Percentiles rank a stretch among this genome's conserved stretches.
These are phyloP conservation scores for Torymus texanus DNA, from an alignment of 2,888 invertebrate genomes.

Conservation along the genomic window DNA sequence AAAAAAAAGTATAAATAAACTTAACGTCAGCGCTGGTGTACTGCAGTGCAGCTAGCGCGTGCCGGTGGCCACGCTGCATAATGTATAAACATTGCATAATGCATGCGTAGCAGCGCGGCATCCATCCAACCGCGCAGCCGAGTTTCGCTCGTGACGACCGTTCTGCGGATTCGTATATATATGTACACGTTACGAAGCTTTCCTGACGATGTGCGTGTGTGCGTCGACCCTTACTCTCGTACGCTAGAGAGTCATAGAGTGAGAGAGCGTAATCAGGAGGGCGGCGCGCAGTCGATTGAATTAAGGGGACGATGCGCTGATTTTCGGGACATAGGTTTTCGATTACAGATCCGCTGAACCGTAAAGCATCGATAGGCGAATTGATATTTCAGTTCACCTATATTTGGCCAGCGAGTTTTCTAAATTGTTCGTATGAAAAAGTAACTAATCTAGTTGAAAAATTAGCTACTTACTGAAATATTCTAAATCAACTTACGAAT, in stretches of 20 bases:
- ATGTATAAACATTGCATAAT: slow-evolving; percentile 60
- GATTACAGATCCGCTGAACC: too few relatives aligned
- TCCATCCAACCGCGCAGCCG: neutral
- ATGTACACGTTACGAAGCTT: slow-evolving; percentile 5
- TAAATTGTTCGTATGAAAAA: too few relatives aligned
- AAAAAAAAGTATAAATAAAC: too few relatives aligned
- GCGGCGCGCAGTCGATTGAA: slow-evolving; percentile 7
- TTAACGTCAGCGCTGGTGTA: neutral
- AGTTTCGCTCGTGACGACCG: neutral
- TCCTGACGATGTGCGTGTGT: slow-evolving; percentile 10
- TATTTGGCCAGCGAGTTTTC: too few relatives aligned
- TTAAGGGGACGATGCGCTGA: neutral
- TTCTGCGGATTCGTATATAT: neutral
- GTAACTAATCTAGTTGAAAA: too few relatives aligned
- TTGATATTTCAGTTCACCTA: too few relatives aligned
- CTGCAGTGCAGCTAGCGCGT: slow-evolving; percentile 19
- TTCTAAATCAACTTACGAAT: too few relatives aligned
- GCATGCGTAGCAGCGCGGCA: slow-evolving; percentile 28
- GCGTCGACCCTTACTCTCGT: neutral
- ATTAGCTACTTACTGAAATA: too few relatives aligned
- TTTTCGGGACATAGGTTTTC: too few relatives aligned
- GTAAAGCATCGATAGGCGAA: too few relatives aligned
- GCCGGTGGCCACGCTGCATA: slow-evolving; percentile 49
- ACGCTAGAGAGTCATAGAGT: too few relatives aligned
- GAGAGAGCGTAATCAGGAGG: slow-evolving; percentile 19